Evolutionary conservation across 2,113 vertebrate species (phyloP).

Genomic region (Psilopsiagon aymara): DNA sequence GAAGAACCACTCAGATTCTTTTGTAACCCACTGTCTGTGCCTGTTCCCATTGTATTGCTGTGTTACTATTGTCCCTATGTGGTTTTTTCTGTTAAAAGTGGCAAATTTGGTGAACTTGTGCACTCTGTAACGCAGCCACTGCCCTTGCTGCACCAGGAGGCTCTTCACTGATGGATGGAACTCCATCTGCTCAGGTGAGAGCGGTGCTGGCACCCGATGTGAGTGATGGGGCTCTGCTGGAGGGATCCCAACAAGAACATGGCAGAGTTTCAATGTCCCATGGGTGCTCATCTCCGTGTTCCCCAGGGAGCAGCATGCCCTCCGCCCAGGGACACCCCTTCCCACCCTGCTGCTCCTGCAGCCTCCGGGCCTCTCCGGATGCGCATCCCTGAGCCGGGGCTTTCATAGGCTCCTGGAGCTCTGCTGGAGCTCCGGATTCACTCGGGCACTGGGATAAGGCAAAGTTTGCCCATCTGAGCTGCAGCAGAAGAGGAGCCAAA

Average conservation of each 20-base stretch:
- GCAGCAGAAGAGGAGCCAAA: not conserved
- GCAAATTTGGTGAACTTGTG: not conserved
- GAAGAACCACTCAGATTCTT: not conserved
- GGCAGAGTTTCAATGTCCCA: not conserved
- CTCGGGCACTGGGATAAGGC: not conserved
- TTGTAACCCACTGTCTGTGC: fast-evolving
- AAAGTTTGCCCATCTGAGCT: not conserved
- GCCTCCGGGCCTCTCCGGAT: not conserved
- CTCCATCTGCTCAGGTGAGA: not conserved
- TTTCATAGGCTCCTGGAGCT: not conserved
- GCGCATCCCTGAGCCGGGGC: not conserved
- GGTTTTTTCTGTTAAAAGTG: not conserved
- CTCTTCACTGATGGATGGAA: not conserved
- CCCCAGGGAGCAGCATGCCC: not conserved
- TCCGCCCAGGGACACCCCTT: no score
- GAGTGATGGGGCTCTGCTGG: not conserved
- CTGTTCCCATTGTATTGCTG: not conserved
- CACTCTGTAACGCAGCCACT: not conserved
- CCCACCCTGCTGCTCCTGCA: not conserved
- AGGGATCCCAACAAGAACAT: not conserved
- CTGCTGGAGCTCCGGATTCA: not conserved
- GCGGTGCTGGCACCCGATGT: not conserved
- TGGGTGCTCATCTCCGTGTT: not conserved
- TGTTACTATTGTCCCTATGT: not conserved
- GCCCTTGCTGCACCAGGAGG: not conserved